phyloP scores from a whole-genome alignment of 2,113 vertebrate genomes.

The Thinocorus orbignyianus region DNA sequence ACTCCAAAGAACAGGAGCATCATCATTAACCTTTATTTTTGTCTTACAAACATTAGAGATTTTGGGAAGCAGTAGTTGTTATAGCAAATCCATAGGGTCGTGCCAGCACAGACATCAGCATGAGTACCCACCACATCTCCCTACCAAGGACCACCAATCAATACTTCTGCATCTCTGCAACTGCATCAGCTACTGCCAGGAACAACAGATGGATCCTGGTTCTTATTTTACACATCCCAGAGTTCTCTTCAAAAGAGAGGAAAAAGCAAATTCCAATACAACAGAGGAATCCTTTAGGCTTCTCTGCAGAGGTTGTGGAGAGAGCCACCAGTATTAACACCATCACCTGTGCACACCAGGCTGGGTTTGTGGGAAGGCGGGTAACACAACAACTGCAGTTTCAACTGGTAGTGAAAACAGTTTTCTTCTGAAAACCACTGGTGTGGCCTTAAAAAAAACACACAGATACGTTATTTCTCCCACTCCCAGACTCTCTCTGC shows the following conservation, averaged over 20 bases:
- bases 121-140: fast-evolving
- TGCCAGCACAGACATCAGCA: not conserved
- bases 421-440: not conserved
- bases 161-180: not conserved
- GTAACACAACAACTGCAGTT: not conserved
- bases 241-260: not conserved
- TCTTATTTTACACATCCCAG: fast-evolving
- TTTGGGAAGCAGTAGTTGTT: not conserved
- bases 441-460: not conserved
- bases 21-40: not conserved
- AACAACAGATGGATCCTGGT: not conserved
- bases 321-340: fast-evolving
- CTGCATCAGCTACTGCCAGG: not conserved
- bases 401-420: not conserved
- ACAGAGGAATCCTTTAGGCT: not conserved
- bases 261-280: not conserved
- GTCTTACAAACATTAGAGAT: not conserved
- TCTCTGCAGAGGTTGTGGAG: not conserved
- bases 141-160: not conserved
- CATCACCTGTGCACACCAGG: fast-evolving
- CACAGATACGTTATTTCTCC: not conserved
- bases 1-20: not conserved
- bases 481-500: not conserved
- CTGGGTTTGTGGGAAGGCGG: not conserved
- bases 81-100: not conserved